Percentiles rank a stretch among this genome's conserved stretches.
Evolutionary conservation across 2,113 vertebrate species (phyloP).

Genomic region (Coregonus clupeaformis): DNA sequence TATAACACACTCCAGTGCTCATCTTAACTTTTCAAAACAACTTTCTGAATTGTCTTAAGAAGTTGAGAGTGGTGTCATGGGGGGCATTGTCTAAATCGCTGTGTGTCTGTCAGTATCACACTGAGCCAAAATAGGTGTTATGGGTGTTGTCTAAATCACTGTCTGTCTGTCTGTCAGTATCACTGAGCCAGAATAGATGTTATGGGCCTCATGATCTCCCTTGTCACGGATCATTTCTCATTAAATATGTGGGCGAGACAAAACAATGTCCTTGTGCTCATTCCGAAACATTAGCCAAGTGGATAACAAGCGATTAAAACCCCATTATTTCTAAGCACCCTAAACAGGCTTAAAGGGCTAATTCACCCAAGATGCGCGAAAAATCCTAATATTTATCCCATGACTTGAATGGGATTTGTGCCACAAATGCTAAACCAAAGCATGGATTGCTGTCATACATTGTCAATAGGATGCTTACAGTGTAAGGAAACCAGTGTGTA

Average conservation of each 20-base stretch:
- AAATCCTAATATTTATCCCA: too few species aligned
- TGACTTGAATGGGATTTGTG: too few species aligned
- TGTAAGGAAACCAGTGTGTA: too few species aligned
- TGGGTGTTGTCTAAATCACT: conserved; percentile 3
- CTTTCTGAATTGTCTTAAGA: not conserved
- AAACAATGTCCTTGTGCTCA: conserved; percentile 47
- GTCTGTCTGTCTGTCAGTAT: conserved; percentile 13
- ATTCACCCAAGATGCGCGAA: too few species aligned
- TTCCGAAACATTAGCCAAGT: conserved; percentile 40
- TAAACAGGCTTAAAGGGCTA: conserved; percentile 20
- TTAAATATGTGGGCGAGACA: conserved; percentile 44
- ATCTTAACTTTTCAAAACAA: not conserved
- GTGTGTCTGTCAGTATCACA: conserved; percentile 21
- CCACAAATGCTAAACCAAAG: too few species aligned
- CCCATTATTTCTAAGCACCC: conserved; percentile 35
- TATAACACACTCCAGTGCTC: not conserved
- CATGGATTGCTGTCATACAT: too few species aligned
- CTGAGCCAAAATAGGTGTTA: conserved; percentile 2
- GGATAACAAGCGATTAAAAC: conserved; percentile 50
- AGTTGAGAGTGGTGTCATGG: not conserved
- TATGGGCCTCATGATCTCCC: conserved; percentile 13
- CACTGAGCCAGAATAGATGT: conserved; percentile 14
- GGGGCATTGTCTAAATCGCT: conserved; percentile 7
- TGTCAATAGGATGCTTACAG: too few species aligned
- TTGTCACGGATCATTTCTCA: conserved; percentile 53